Evolutionary conservation across 2,113 vertebrate species (phyloP), one percentile per base, ranked within the genome.

Genomic region (Regulus satrapa): DNA sequence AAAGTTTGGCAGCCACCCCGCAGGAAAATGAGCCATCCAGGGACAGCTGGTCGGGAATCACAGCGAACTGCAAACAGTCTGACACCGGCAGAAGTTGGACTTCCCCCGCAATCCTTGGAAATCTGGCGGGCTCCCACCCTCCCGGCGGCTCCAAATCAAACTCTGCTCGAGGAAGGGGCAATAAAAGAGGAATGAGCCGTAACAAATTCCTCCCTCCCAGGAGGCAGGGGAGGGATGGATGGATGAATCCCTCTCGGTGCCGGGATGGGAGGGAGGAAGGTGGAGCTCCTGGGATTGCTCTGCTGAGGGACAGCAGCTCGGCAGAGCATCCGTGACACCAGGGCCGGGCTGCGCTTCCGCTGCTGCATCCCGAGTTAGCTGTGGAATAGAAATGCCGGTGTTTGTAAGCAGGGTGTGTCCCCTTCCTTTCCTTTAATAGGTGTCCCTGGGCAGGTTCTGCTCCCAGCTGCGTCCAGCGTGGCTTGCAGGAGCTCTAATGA

Each of bases 31-130:
- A 94, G 93, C 91, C 23, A 26, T 72, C 36, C 12, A 85, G 91
- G 83, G 95, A 92, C 95, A 97, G 96, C 95, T 97, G 95, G 48
- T 5, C 32, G 93, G 80, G 89, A 92, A 76, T 9, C 49, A 17
- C 8, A 55, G 94, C 64, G 26, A 63, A 31, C 86, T 54, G 86
- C 91, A 55, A 91, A 66, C 91, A 66, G 91, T 75, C 89, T 92
- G 93, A 91, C 94, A 91, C 49, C 18, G 24, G 72, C 85, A 94
- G 59, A 46, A 78, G 85, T 20, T 5, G 21, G 17, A 24, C 54
- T 76, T 88, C 79, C 72, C 92, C 85, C 52, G 2, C 79, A 46
- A 34, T 56, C 45, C 58, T 41, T 29, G 67, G 6, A 34, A 85
- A 58, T 51, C 88, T 86, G 92, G 63, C 8, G 2, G 32, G 78